Conservation (phyloP, 2,113 vertebrate species). For the Balaenoptera acutorostrata region DNA sequence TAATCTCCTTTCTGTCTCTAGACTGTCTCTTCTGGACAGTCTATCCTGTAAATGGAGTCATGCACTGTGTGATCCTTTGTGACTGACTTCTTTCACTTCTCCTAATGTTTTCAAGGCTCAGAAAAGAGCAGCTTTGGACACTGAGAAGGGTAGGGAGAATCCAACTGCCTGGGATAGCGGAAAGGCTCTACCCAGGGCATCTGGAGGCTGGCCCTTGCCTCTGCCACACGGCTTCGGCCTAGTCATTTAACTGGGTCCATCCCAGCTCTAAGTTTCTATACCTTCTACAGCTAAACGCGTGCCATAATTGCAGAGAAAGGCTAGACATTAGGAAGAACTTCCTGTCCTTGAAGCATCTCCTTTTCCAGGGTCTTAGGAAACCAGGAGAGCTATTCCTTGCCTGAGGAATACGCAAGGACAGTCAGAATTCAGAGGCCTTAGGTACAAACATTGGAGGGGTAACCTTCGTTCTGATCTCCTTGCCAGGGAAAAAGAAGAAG, state of each 20-base stretch:
- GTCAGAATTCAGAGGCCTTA: neutral
- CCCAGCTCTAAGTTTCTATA: neutral
- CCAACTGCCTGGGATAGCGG: neutral
- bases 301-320: neutral
- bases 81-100: neutral
- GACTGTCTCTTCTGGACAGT: neutral
- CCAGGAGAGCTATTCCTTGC: neutral
- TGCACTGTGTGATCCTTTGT: neutral
- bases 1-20: neutral
- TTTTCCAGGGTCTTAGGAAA: neutral
- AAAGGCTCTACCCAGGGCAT: neutral
- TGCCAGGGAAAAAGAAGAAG: constrained; percentile 53
- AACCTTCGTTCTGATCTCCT: constrained; percentile 20
- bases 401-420: neutral
- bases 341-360: neutral
- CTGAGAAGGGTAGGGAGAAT: neutral
- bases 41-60: neutral
- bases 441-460: neutral
- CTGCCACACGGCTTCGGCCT: neutral
- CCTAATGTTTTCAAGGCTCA: neutral
- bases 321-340: neutral
- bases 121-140: neutral
- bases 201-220: neutral
- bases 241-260: neutral
- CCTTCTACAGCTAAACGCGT: neutral